Evolutionary conservation across 1,140 invertebrate genomes (phyloP).

Genomic region (Sitophilus oryzae): DNA sequence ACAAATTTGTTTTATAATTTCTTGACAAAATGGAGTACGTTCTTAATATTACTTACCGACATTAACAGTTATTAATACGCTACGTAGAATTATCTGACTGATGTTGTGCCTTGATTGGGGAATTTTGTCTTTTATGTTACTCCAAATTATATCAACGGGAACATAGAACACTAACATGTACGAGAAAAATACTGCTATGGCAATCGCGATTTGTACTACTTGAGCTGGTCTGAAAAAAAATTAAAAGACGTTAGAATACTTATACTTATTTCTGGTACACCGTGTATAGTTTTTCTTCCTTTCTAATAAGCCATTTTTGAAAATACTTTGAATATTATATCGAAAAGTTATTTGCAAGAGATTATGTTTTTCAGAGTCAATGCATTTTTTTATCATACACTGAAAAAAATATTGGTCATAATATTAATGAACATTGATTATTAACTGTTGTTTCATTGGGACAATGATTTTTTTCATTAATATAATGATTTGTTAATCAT

Average conservation of each 20-base stretch:
- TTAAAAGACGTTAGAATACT: neutral
- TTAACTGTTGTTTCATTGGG: too few species aligned
- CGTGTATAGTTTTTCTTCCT: too few species aligned
- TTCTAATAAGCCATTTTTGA: too few species aligned
- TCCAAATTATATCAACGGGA: constrained; percentile 68
- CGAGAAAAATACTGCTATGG: constrained; percentile 78
- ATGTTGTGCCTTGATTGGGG: constrained; percentile 52
- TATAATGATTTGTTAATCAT: too few species aligned
- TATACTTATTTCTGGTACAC: too few species aligned
- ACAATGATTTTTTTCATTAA: too few species aligned
- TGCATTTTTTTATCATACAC: too few species aligned
- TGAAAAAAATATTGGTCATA: too few species aligned
- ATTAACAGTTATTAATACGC: constrained; percentile 51
- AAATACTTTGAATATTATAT: too few species aligned
- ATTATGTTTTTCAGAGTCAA: too few species aligned
- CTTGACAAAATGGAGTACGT: constrained; percentile 20
- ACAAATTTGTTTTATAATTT: neutral
- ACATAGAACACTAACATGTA: constrained; percentile 90
- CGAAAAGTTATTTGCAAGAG: too few species aligned
- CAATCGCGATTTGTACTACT: constrained; percentile 74
- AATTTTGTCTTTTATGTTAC: constrained; percentile 45
- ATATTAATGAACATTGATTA: too few species aligned
- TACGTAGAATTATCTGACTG: constrained; percentile 61
- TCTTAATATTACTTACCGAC: constrained; percentile 42
- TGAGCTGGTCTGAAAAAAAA: constrained; percentile 56